These are phyloP conservation scores for Trinorchestia longiramus DNA, from an alignment of 1,140 invertebrate species.

Conservation along the genomic window DNA sequence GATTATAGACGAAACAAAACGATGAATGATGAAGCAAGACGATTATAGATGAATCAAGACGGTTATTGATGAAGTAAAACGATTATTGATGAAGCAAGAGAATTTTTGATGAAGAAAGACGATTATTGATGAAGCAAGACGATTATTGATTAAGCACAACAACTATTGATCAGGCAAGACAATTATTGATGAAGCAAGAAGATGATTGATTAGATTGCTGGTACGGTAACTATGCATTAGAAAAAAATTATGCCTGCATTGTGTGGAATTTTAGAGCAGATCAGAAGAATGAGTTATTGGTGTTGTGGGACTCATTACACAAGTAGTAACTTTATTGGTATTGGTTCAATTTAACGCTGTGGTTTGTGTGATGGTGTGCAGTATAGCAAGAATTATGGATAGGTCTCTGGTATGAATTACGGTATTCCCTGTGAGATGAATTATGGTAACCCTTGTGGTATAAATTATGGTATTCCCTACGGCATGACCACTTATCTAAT, in stretches of 20 bases:
- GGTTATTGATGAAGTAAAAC: no score
- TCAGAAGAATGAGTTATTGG: neutral
- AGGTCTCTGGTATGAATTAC: neutral
- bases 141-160: no score
- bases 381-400: neutral
- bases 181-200: no score
- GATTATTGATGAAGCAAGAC: no score
- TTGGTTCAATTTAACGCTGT: no score
- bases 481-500: no score
- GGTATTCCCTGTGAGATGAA: neutral
- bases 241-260: neutral
- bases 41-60: no score
- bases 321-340: neutral
- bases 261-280: neutral
- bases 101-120: no score
- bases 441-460: neutral
- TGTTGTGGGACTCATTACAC: neutral
- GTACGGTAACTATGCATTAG: neutral
- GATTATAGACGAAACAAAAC: no score
- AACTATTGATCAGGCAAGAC: no score
- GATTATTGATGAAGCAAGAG: no score
- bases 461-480: neutral
- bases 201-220: neutral
- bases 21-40: no score
- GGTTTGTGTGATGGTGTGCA: neutral